Conservation (phyloP, 2,797 vertebrate species). For the Cirrhinus mrigala region DNA sequence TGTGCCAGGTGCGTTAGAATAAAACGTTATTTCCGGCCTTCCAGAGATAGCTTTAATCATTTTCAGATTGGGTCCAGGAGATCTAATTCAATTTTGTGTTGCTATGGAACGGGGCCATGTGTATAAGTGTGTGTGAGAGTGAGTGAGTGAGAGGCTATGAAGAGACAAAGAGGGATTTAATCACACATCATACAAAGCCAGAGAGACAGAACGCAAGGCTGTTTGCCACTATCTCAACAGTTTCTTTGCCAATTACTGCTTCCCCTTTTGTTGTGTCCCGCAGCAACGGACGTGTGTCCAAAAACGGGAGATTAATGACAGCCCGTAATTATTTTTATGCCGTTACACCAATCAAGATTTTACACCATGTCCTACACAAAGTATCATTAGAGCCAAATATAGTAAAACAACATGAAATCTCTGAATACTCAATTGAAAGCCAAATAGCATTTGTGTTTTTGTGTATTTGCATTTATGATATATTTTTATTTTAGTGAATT, state of each 20-base stretch:
- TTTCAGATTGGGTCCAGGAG: constrained; percentile 65
- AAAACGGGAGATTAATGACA: constrained; percentile 47
- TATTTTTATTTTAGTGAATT: constrained; percentile 3
- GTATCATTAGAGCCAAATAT: constrained; percentile 6
- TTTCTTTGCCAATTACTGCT: constrained; percentile 45
- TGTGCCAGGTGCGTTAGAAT: constrained; percentile 54
- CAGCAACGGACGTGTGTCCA: constrained; percentile 22
- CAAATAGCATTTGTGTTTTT: background rate
- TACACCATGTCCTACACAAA: background rate
- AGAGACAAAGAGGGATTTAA: constrained; percentile 58
- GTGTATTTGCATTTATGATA: background rate
- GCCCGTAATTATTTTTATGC: constrained; percentile 42
- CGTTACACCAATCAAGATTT: constrained; percentile 8
- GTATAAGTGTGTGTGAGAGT: constrained; percentile 44
- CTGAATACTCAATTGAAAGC: background rate
- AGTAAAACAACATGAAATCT: background rate
- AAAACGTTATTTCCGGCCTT: constrained; percentile 61
- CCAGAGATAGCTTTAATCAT: constrained; percentile 66
- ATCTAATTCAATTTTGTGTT: constrained; percentile 70
- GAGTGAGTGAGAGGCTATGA: constrained; percentile 29
- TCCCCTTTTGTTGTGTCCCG: constrained; percentile 45
- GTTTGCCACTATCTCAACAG: constrained; percentile 55
- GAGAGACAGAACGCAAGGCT: constrained; percentile 42
- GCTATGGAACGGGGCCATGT: constrained; percentile 54
- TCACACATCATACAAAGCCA: constrained; percentile 62